Percentiles rank a stretch among this genome's conserved stretches.
These are phyloP conservation scores for Anolis apletophallus DNA, from an alignment of 2,797 vertebrate genomes.

Conservation along the genomic window DNA sequence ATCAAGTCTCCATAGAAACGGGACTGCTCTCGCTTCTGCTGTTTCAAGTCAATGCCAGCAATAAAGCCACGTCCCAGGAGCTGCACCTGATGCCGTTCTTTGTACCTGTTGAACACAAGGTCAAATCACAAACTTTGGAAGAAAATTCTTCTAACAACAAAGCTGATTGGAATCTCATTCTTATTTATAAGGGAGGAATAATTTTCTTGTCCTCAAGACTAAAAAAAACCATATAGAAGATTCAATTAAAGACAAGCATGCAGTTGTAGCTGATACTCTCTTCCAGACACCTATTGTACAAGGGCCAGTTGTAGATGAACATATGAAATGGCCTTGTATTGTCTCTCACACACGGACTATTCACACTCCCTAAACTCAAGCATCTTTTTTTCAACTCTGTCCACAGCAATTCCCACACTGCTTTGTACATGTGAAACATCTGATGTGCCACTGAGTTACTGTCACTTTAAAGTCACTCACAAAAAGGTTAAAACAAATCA, in stretches of 20 bases:
- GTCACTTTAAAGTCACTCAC: too few relatives aligned
- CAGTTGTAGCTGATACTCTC: neutral
- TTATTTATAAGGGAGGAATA: neutral
- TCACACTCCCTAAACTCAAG: neutral
- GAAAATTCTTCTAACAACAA: neutral
- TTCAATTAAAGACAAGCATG: neutral
- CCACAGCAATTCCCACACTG: neutral
- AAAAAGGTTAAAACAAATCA: neutral
- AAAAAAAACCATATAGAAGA: neutral
- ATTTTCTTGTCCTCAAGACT: neutral
- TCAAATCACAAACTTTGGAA: neutral
- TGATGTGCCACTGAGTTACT: neutral
- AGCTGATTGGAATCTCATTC: neutral
- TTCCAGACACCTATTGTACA: neutral
- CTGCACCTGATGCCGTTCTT: slow-evolving; percentile 96
- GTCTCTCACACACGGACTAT: neutral
- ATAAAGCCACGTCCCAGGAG: slow-evolving; percentile 95
- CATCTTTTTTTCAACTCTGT: neutral
- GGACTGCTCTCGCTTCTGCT: slow-evolving; percentile 97
- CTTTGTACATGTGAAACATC: neutral
- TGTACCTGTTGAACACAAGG: slow-evolving; percentile 82
- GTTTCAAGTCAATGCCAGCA: slow-evolving; percentile 95
- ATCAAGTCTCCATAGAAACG: slow-evolving; percentile 96
- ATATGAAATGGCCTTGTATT: neutral
- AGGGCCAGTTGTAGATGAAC: neutral